Evolutionary conservation across 2,797 vertebrate species (phyloP).

Genomic region (Danio aesculapii): DNA sequence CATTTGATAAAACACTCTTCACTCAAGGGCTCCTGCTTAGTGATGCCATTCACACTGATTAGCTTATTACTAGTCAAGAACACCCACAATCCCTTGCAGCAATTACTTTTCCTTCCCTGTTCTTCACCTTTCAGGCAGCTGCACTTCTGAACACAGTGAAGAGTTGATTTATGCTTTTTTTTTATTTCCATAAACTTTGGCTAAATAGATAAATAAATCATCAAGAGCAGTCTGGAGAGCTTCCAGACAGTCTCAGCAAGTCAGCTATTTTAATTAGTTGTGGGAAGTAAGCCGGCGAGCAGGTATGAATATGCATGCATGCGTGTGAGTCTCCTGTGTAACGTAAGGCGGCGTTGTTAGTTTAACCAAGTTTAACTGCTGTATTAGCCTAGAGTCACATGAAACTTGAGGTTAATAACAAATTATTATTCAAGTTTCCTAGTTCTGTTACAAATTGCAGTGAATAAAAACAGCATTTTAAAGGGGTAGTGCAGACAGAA

Average conservation of each 20-base stretch:
- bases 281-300: slow-evolving; percentile 58
- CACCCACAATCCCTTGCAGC: slow-evolving; percentile 22
- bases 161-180: slow-evolving; percentile 65
- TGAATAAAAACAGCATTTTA: background rate
- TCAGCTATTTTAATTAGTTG: slow-evolving; percentile 69
- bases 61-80: slow-evolving; percentile 54
- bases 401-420: background rate
- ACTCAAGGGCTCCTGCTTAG: slow-evolving; percentile 26
- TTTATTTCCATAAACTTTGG: slow-evolving; percentile 58
- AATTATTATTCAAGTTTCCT: too few species aligned
- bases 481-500: too few species aligned
- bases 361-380: slow-evolving; percentile 40
- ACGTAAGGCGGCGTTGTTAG: slow-evolving; percentile 11
- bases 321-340: slow-evolving; percentile 59
- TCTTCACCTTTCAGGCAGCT: slow-evolving; percentile 64
- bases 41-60: slow-evolving; percentile 24
- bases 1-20: slow-evolving; percentile 5
- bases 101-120: slow-evolving; percentile 12
- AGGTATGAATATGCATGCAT: slow-evolving; percentile 61
- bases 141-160: slow-evolving; percentile 63
- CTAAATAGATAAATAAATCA: slow-evolving; percentile 51
- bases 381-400: slow-evolving; percentile 30
- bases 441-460: background rate
- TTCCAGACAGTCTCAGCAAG: slow-evolving; percentile 57
- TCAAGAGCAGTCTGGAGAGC: slow-evolving; percentile 59